A percentile compares a stretch with the other conserved stretches of the same genome.
These are phyloP conservation scores for Xenopus laevis DNA, from an alignment of 2,113 vertebrate species.

Conservation along the genomic window DNA sequence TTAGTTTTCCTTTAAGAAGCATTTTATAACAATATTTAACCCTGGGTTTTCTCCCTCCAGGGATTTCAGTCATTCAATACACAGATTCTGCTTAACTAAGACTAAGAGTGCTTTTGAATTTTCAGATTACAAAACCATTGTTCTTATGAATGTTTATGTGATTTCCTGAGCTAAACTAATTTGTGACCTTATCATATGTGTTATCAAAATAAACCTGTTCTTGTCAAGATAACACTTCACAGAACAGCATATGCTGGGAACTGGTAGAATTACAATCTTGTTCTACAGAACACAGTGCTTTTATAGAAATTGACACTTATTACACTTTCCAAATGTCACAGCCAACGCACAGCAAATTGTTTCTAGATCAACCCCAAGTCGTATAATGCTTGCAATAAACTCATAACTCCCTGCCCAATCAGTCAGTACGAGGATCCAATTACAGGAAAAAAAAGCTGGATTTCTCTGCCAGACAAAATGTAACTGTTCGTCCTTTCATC, in stretches of 20 bases:
- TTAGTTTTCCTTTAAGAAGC: too few relatives aligned
- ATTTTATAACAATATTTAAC: too few relatives aligned
- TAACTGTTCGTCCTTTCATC: background rate
- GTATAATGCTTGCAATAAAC: conserved; percentile 37
- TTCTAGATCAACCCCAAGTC: conserved; percentile 42
- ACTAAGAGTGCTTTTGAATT: too few relatives aligned
- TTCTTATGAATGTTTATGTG: conserved; percentile 47
- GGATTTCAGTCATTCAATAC: too few relatives aligned
- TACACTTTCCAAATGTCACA: conserved; percentile 49
- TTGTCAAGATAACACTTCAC: conserved; percentile 27
- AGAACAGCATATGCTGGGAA: conserved; percentile 30
- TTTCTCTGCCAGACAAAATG: too few relatives aligned
- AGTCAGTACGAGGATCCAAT: conserved; percentile 12
- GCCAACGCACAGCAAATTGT: conserved; percentile 40
- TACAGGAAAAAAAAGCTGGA: conserved; percentile 10
- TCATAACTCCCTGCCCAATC: conserved; percentile 27
- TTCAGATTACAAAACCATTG: background rate
- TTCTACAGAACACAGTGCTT: conserved; percentile 38
- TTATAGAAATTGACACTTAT: conserved; percentile 45
- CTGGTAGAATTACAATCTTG: conserved; percentile 48
- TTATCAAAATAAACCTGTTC: conserved; percentile 59
- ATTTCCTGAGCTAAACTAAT: conserved; percentile 52
- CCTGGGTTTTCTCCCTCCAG: too few relatives aligned
- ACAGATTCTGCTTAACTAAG: too few relatives aligned
- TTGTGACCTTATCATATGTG: conserved; percentile 52